Evolutionary conservation across 2,113 vertebrate genomes (phyloP).

Genomic region (Actinemys pallida): DNA sequence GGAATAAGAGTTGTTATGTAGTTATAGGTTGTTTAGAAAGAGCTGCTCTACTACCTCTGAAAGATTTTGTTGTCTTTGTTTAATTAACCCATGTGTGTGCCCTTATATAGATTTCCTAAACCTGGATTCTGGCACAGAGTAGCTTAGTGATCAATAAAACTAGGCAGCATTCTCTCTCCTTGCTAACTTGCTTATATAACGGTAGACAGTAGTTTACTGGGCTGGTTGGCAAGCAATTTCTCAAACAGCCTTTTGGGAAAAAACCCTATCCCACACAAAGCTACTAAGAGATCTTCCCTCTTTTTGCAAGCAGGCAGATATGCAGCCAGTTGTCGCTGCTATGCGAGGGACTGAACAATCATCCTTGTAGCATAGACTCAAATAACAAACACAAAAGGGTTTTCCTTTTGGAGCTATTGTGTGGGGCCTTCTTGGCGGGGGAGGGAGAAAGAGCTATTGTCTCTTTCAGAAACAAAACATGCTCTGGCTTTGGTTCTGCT

Average conservation of each 20-base stretch:
- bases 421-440: constrained; percentile 57
- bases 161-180: constrained; percentile 81
- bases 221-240: constrained; percentile 48
- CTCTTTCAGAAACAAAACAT: constrained; percentile 45
- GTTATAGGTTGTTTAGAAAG: background rate
- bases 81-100: background rate
- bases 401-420: constrained; percentile 73
- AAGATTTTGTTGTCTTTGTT: background rate
- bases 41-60: constrained; percentile 38
- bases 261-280: background rate
- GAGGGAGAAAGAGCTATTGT: constrained; percentile 64
- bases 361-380: constrained; percentile 51
- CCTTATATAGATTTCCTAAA: background rate
- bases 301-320: constrained; percentile 47
- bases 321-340: constrained; percentile 31
- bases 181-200: constrained; percentile 54
- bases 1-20: background rate
- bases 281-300: constrained; percentile 25
- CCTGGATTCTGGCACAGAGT: background rate
- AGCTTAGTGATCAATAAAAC: constrained; percentile 74
- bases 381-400: constrained; percentile 60
- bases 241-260: constrained; percentile 20
- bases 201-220: constrained; percentile 29
- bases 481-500: constrained; percentile 64
- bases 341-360: constrained; percentile 49